phyloP scores from a whole-genome alignment of 2,113 vertebrate genomes.

The Melanostigma gelatinosum region DNA sequence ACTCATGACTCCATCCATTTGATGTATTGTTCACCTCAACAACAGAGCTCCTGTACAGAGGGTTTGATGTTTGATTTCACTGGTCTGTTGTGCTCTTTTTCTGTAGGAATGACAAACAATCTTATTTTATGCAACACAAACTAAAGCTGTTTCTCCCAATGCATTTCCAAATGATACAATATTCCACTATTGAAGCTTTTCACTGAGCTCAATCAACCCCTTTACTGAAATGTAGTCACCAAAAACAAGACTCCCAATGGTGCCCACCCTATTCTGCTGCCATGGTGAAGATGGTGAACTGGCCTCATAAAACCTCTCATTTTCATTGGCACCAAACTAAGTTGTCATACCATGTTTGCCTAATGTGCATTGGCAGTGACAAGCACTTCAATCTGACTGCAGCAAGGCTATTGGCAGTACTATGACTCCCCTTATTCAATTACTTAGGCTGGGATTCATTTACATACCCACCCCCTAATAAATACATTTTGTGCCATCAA shows the following conservation, averaged over 20 bases:
- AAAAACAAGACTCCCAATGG: conserved; percentile 1
- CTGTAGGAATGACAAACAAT: not conserved
- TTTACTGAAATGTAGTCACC: conserved; percentile 3
- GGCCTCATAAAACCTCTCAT: conserved; percentile 52
- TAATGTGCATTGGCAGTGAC: conserved; percentile 34
- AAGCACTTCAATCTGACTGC: conserved; percentile 55
- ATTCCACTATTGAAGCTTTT: not conserved
- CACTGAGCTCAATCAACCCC: conserved; percentile 3
- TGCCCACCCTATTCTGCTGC: conserved; percentile 16
- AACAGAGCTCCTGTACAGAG: not conserved
- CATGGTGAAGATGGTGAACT: conserved; percentile 34
- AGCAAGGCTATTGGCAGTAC: conserved; percentile 24
- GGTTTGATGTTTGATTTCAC: not conserved
- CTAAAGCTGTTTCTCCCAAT: conserved; percentile 2
- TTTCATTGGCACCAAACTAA: conserved; percentile 54
- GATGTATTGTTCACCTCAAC: not conserved
- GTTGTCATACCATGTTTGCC: conserved; percentile 43
- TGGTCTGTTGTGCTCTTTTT: not conserved
- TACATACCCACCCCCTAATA: conserved; percentile 58
- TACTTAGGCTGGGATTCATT: conserved; percentile 68
- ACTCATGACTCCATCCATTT: not conserved
- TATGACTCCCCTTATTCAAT: conserved; percentile 63
- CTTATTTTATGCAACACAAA: not conserved
- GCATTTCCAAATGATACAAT: conserved; percentile 13
- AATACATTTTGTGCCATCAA: conserved; percentile 39